These are phyloP conservation scores for Micropterix aruncella DNA, from an alignment of 2,888 invertebrate species.

Conservation along the genomic window DNA sequence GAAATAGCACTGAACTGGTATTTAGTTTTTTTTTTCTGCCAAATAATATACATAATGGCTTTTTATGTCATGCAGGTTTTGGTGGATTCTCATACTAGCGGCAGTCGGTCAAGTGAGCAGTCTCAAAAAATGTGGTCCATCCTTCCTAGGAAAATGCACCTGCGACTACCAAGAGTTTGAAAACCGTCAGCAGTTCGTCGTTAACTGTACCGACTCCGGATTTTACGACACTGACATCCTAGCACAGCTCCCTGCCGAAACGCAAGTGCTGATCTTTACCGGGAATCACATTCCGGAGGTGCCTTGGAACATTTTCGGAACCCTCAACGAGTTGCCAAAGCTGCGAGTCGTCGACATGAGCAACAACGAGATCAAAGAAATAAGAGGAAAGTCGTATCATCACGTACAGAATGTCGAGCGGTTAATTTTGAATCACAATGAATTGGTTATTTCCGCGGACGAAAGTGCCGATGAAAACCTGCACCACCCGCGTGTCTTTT, in stretches of 20 bases:
- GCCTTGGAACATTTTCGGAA: constrained; percentile 59
- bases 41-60: no score
- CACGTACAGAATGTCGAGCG: constrained; percentile 53
- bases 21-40: no score
- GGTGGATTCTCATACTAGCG: no score
- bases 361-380: constrained; percentile 53
- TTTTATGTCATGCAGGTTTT: no score
- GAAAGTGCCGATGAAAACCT: constrained; percentile 37
- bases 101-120: neutral
- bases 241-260: constrained; percentile 45
- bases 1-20: no score
- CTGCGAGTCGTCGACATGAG: constrained; percentile 58
- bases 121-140: constrained; percentile 21
- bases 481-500: constrained; percentile 54
- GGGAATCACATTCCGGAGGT: constrained; percentile 51
- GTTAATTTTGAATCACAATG: constrained; percentile 57
- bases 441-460: constrained; percentile 41
- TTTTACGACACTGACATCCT: constrained; percentile 44
- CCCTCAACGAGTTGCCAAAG: constrained; percentile 37
- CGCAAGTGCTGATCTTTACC: constrained; percentile 55
- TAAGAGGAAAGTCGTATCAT: constrained; percentile 61
- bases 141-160: constrained; percentile 33
- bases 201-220: constrained; percentile 54
- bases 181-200: constrained; percentile 37
- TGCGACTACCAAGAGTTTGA: constrained; percentile 41